Base-by-base conservation (phyloP, 2,888 invertebrate genomes). In the Nymphalis polychloros region DNA sequence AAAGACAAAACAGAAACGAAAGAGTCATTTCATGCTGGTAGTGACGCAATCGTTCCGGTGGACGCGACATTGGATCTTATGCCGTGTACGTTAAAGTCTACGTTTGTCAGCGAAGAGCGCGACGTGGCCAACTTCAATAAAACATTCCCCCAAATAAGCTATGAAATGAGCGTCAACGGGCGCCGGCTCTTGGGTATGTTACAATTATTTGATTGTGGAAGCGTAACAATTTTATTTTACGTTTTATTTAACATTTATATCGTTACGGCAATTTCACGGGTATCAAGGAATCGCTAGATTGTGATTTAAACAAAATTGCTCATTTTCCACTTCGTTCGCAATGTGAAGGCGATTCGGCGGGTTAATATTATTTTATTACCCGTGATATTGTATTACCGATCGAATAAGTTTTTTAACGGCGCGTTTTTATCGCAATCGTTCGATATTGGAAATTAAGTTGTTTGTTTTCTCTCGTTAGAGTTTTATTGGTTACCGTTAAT, bases 211-310 rank as follows among this genome's bases (percentile, higher is more conserved):
- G 92, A 92, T 92, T 91, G 90, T 87, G 91, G 90, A 91, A 89
- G 90, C 90, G 88, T 88, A 89, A 91, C 90, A 89, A 91, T 92
- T 92, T 92, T 92, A 90, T 92, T 92, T 91, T 90, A 89, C 92
- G 91, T 92, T 92, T 92, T 92, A 92, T 92, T 92, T 90, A 92
- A 92, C 92, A 92, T 92, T 92, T 92, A 92, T 92, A 89, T 88
- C 92, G 92, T 91, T 92, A 90, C 91, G 92, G 88, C 90, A 90
- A 92, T 92, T 92, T 92, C 92, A 92, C 87, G 92, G 92, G 88
- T 90, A 92, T 92, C 92, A 91, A 89, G 89, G 91, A 86, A 89
- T 89, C 85, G 89, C 89, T 90, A 89, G 90, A 88, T 91, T 90
- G 90, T 89, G 92, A 91, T 92, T 92, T 90, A 89, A 90, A 87